A percentile compares a stretch with the other conserved stretches of the same genome.
These are phyloP conservation scores for Leptinotarsa juncta DNA, from an alignment of 2,888 invertebrate genomes.

Conservation along the genomic window DNA sequence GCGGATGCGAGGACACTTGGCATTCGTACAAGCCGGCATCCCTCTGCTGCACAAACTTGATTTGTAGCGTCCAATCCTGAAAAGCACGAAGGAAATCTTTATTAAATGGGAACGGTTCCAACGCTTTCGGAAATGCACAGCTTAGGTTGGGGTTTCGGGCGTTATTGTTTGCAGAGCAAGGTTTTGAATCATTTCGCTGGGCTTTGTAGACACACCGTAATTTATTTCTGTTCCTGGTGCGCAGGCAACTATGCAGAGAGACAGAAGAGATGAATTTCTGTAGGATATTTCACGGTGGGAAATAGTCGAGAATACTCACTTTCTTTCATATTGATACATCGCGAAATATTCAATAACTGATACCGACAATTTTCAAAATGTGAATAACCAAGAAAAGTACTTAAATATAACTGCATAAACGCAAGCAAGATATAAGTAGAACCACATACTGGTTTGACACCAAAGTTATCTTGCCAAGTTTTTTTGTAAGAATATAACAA, in stretches of 20 bases:
- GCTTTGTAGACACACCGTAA: background rate
- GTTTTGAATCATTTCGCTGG: background rate
- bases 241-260: background rate
- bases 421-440: no score
- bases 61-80: constrained; percentile 93
- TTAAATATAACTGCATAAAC: no score
- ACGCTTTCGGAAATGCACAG: constrained; percentile 19
- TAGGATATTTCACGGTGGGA: background rate
- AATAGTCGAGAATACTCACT: no score
- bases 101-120: constrained; percentile 44
- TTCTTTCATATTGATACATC: no score
- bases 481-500: no score
- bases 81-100: constrained; percentile 43
- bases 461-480: no score
- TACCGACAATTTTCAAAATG: no score
- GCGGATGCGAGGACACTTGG: constrained; percentile 92
- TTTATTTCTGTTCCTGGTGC: background rate
- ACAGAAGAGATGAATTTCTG: background rate
- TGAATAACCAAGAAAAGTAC: no score
- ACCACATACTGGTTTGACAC: no score
- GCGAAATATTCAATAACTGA: no score
- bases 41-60: constrained; percentile 86
- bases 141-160: background rate
- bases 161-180: background rate
- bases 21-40: constrained; percentile 91